Evolutionary conservation across 2,888 invertebrate species (phyloP), one percentile per base, ranked within the genome.

Genomic region (Polydesmus complanatus): DNA sequence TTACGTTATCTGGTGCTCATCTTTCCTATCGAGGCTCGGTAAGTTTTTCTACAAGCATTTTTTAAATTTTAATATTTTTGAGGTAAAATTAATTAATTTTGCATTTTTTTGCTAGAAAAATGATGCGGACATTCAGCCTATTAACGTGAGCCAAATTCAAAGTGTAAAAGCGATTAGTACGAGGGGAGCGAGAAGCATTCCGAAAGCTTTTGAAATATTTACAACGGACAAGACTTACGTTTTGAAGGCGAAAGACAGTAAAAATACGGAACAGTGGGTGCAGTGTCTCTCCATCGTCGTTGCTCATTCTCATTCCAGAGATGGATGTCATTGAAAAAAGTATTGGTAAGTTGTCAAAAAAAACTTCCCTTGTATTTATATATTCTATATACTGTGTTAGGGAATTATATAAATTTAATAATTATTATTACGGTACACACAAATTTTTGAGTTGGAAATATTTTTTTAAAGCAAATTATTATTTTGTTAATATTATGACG

Each of bases 121-220:
- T 63, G 89, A 78, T 65, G 77, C 74, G 67, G 73, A 76, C 60
- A 73, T 72, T 1, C 74, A 75, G 54, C 75, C 78, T 2, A 88
- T 95, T 67, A 92, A 93, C 73, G 85, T 95, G 19, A 88, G 91
- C 73, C 90, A 92, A 75, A 93, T 95, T 65, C 83, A 92, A 18
- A 91, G 90, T 48, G 94, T 95, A n/a, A 88, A 93, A 70, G 93
- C 94, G 14, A 87, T 92, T 0, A 80, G 90, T 56, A 88, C 71
- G 27, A 70, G 91, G 59, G 89, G 91, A 11, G 73, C 73, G 54
- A 80, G 93, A 59, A 90, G 91, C 76, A 91, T 94, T 69, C 93
- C 94, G 23, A 92, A 91, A 74, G 93, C 93, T 1, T 95, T 95
- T 78, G 94, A 95, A 78, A 94, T 95, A 69, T 95, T 94, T 78